Evolutionary conservation across 2,888 invertebrate species (phyloP), one percentile per base, ranked within the genome.

Genomic region (Apomyelois bistriatella): DNA sequence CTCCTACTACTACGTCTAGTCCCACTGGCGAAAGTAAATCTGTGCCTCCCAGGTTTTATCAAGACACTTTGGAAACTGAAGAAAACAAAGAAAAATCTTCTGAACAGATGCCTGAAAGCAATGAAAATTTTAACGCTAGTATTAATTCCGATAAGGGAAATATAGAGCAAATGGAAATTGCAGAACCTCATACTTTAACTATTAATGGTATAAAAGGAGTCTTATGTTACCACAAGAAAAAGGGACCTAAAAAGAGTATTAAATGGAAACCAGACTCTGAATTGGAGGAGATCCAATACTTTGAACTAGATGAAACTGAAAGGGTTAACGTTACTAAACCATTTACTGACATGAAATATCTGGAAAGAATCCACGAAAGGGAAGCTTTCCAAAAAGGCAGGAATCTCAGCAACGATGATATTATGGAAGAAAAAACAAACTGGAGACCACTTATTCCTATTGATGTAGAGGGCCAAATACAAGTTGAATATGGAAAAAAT

Each of bases 261-360:
- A 93, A 94, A 72, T 98, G 97, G 95, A 95, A 95, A 71, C 92
- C 94, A 3, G 97, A 97, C 55, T 84, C 92, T 5, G 93, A 95
- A 61, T 87, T 99, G 32, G 95, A 95, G 66, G 94, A 96, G 70
- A 91, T 97, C 54, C 94, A 95, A 68, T 98, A 94, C 83, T 99
- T 99, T 81, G 98, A 98, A 80, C 86, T 98, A 63, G 98, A 99
- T 82, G 98, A 98, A 85, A 98, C 96, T 12, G 99, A 99, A 85
- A 93, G 99, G 72, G 97, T 98, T 1, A 99, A 99, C 85, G 98
- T 99, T 0, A 97, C 95, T 2, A 97, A 95, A 82, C 95, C 93
- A 32, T 98, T 98, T 82, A 95, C 94, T 35, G 97, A 98, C 70
- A 95, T 97, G 95, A 97, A 97, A 75, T 94, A 96, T 76, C 93